Evolutionary conservation across 1,140 invertebrate species (phyloP), one percentile per base, ranked within the genome.

Genomic region (Drosophila fuyamai): DNA sequence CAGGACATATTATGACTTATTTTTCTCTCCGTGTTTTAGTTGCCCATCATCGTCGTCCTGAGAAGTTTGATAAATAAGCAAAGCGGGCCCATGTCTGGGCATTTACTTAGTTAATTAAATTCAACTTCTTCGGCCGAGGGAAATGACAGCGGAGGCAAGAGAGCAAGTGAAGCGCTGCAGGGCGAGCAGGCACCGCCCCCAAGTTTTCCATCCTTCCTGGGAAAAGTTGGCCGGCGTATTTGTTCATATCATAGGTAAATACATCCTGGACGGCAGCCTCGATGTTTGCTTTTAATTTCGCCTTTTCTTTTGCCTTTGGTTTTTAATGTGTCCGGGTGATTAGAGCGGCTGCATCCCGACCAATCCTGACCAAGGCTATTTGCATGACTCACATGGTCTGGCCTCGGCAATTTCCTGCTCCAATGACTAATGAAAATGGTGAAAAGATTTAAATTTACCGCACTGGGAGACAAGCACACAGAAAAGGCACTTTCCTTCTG

Each of bases 101-200:
- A 88, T 88, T 88, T 88, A 88, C 83, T 88, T 89, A 88, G 83
- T 88, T 88, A 88, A 88, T 88, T 88, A 88, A 88, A 88, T 88
- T 88, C 67, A 88, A 83, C 82, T 85, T 85, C 78, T 89, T 88
- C 50, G 56, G 65, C 44, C 55, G 14, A 36, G 68, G 46, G 68
- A 55, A 75, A 63, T 66, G 66, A 58, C 75, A 82, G 63, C 41
- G 51, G 55, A 50, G 44, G 58, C 58, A 58, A 48, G 59, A 61
- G 78, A 55, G 55, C 57, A 78, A 75, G 70, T 66, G 55, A 51
- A 68, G 48, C 40, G 75, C 79, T 75, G 51, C 62, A 47, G 65
- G 53, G 16, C 44, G 43, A 36, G 66, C 60, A 55, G 61, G 41
- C 46, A 27, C 32, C 18, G 38, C 7, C 50, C 13, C 16, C 48